These are phyloP conservation scores for Sialis fuliginosa DNA, from an alignment of 2,888 invertebrate genomes.

Conservation along the genomic window DNA sequence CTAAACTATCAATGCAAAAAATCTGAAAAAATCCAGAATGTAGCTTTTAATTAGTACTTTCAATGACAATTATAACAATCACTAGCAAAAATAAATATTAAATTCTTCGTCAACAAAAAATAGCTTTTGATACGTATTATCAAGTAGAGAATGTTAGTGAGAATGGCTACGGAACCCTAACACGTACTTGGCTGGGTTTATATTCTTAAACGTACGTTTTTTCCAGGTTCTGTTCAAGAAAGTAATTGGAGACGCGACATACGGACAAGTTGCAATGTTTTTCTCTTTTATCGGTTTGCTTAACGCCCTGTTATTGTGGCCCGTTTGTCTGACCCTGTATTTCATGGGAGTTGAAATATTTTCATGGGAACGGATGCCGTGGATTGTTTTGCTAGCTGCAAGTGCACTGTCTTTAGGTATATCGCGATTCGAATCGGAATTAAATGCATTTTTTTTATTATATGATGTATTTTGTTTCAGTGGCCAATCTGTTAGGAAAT, in stretches of 20 bases:
- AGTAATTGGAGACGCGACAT: conserved; percentile 82
- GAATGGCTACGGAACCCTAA: too few relatives aligned
- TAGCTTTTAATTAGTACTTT: too few relatives aligned
- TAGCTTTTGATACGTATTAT: too few relatives aligned
- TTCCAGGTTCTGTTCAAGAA: conserved; percentile 80
- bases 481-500: conserved; percentile 82
- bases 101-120: too few relatives aligned
- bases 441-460: neutral
- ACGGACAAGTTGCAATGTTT: conserved; percentile 83
- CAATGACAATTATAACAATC: too few relatives aligned
- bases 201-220: neutral
- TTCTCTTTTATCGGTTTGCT: conserved; percentile 81
- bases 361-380: conserved; percentile 69
- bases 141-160: too few relatives aligned
- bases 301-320: conserved; percentile 80
- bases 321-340: conserved; percentile 71
- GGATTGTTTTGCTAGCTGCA: conserved; percentile 68
- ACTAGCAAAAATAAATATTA: too few relatives aligned
- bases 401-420: conserved; percentile 62
- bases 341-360: conserved; percentile 75
- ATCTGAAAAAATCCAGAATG: too few relatives aligned
- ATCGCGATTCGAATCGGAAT: conserved; percentile 10
- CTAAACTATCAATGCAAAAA: too few relatives aligned
- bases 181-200: neutral
- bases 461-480: conserved; percentile 31